These are phyloP conservation scores for Allenopithecus nigroviridis DNA, from an alignment of 2,797 vertebrate genomes.

Conservation along the genomic window DNA sequence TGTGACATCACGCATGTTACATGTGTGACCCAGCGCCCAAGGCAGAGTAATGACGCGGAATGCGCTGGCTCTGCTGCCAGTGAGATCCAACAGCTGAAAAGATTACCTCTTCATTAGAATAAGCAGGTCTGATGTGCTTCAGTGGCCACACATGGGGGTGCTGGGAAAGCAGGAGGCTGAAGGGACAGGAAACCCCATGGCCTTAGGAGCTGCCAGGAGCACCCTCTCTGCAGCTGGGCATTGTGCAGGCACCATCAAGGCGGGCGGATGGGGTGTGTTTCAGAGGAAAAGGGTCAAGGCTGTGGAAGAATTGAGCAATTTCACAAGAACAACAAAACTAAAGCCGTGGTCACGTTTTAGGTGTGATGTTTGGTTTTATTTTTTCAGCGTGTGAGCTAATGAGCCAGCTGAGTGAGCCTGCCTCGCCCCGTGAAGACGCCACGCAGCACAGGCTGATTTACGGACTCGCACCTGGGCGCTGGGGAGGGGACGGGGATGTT, in stretches of 20 bases:
- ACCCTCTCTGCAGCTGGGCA: not conserved
- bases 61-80: fast-evolving
- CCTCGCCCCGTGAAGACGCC: too few species aligned
- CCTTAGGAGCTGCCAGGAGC: fast-evolving
- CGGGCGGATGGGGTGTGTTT: fast-evolving
- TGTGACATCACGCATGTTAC: fast-evolving
- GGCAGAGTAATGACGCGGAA: fast-evolving
- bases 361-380: not conserved
- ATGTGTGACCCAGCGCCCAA: fast-evolving
- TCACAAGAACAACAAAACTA: fast-evolving
- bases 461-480: not conserved
- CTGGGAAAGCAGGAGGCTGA: fast-evolving
- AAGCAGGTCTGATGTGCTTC: too few species aligned
- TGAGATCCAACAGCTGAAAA: not conserved
- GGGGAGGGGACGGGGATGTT: not conserved
- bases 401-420: fast-evolving
- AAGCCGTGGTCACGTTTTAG: fast-evolving
- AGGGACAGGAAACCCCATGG: fast-evolving
- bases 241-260: fast-evolving
- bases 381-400: not conserved
- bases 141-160: fast-evolving
- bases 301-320: not conserved
- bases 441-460: not conserved
- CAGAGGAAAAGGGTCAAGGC: fast-evolving
- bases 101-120: not conserved